Evolutionary conservation across 2,888 invertebrate species (phyloP).

Genomic region (Ametastegia equiseti): DNA sequence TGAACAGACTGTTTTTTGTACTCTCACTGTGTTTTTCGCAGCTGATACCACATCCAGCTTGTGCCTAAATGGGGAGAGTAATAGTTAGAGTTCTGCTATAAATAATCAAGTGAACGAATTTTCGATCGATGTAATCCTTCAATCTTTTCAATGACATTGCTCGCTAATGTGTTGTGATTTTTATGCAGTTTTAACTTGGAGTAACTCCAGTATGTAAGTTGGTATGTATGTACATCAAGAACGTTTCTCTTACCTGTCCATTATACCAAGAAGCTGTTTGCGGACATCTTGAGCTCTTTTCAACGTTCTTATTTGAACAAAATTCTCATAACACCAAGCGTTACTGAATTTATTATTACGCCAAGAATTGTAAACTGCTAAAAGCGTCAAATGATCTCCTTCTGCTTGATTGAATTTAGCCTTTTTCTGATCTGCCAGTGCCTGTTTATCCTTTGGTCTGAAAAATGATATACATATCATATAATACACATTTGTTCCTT

Average conservation of each 20-base stretch:
- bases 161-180: too few species aligned
- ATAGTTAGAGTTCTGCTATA: conserved; percentile 35
- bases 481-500: conserved; percentile 40
- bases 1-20: conserved; percentile 98
- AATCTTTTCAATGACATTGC: conserved; percentile 48
- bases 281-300: conserved; percentile 98
- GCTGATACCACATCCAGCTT: conserved; percentile 98
- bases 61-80: conserved; percentile 80
- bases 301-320: conserved; percentile 97
- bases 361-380: conserved; percentile 99
- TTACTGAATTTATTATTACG: conserved; percentile 99
- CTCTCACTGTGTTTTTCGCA: conserved; percentile 95
- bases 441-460: conserved; percentile 96
- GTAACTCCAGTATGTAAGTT: too few species aligned
- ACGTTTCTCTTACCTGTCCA: conserved; percentile 86
- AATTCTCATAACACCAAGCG: conserved; percentile 99
- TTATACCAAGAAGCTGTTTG: conserved; percentile 97
- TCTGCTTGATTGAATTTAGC: conserved; percentile 99
- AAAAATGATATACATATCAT: conserved; percentile 59
- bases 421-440: conserved; percentile 98
- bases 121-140: too few species aligned
- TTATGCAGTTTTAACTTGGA: too few species aligned
- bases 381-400: conserved; percentile 97
- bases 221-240: conserved; percentile 10
- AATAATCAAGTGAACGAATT: too few species aligned